Percentiles rank a stretch among this genome's conserved stretches.
These are phyloP conservation scores for Maconellicoccus hirsutus DNA, from an alignment of 1,140 invertebrate genomes.

Conservation along the genomic window DNA sequence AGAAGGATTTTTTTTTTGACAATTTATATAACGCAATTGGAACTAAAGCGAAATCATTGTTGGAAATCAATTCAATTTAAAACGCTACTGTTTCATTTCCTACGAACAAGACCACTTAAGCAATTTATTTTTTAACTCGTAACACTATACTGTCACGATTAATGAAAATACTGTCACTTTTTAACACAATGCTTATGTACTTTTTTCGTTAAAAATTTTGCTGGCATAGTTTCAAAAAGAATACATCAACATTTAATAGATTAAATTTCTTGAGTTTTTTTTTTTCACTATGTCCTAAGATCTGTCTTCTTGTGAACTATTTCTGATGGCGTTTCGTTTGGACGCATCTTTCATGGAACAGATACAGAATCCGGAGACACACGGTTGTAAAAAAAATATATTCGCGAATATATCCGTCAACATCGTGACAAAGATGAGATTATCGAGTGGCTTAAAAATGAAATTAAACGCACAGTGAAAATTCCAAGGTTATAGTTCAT, in stretches of 20 bases:
- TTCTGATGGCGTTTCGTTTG: neutral
- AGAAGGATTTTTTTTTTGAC: no score
- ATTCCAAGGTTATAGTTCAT: neutral
- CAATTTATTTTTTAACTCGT: neutral
- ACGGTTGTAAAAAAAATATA: neutral
- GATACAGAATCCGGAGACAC: neutral
- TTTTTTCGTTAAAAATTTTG: neutral
- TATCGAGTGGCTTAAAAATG: neutral
- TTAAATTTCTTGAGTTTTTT: neutral
- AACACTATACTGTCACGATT: neutral
- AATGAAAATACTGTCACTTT: slow-evolving; percentile 3
- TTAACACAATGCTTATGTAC: neutral
- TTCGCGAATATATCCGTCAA: neutral
- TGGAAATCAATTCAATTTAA: neutral
- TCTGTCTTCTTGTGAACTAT: neutral
- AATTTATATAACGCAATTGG: no score
- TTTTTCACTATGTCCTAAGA: neutral
- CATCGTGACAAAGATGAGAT: neutral
- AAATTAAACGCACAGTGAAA: neutral
- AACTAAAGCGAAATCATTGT: no score
- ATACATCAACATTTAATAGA: neutral
- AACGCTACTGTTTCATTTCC: neutral
- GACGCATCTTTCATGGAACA: neutral
- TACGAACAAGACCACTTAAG: neutral
- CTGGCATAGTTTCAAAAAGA: slow-evolving; percentile 4